phyloP scores from a whole-genome alignment of 2,888 invertebrate species.

The Colostygia pectinataria region DNA sequence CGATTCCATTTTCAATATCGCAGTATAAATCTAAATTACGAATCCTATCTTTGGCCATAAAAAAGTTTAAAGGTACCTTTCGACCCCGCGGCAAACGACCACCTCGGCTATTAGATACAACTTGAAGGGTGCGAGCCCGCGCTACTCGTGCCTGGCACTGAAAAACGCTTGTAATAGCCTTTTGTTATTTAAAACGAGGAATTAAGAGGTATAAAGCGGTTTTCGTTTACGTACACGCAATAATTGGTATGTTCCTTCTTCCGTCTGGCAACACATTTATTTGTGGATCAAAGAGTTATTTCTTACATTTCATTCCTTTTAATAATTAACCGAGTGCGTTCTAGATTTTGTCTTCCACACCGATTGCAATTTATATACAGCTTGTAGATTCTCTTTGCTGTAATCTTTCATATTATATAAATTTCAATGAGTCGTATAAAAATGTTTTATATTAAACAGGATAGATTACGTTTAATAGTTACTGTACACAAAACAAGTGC shows the following conservation, averaged over 20 bases:
- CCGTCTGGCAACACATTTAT: constrained; percentile 18
- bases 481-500: no score
- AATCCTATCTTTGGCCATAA: constrained; percentile 27
- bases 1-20: constrained; percentile 29
- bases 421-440: no score
- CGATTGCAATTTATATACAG: constrained; percentile 1
- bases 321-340: constrained; percentile 12
- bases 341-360: constrained; percentile 10
- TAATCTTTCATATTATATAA: no score
- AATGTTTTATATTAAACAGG: no score
- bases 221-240: constrained; percentile 46
- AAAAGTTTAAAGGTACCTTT: constrained; percentile 31
- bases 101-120: constrained; percentile 57
- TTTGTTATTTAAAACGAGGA: constrained; percentile 69
- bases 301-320: constrained; percentile 13
- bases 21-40: constrained; percentile 30
- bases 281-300: constrained; percentile 22
- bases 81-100: constrained; percentile 31
- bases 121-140: constrained; percentile 56
- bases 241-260: constrained; percentile 50
- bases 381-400: no score
- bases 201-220: constrained; percentile 56
- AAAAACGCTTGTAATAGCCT: constrained; percentile 64
- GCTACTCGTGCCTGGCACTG: constrained; percentile 60
- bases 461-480: no score